phyloP scores from a whole-genome alignment of 2,797 vertebrate species.

The Austrolebias charrua region DNA sequence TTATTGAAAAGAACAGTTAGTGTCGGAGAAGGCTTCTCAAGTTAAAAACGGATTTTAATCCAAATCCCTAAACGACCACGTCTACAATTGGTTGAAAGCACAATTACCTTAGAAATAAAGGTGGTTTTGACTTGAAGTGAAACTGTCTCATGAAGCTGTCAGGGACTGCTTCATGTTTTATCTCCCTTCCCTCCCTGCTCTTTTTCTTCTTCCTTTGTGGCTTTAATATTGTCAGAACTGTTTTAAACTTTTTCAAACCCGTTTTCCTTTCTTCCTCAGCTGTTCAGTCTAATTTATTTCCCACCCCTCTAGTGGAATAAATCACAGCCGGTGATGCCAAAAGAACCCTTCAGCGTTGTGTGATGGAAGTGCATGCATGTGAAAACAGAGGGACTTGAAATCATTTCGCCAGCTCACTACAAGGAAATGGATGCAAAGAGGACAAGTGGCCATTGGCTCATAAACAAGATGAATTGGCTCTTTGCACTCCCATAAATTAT shows the following conservation, averaged over 20 bases:
- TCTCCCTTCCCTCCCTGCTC: conserved; percentile 19
- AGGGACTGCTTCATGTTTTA: conserved; percentile 41
- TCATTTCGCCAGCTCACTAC: conserved; percentile 52
- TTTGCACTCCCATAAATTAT: conserved; percentile 59
- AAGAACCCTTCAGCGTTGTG: conserved; percentile 1
- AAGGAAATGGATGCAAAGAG: conserved; percentile 54
- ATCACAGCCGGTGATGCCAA: conserved; percentile 54
- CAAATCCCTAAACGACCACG: background rate
- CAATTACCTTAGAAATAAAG: conserved; percentile 1
- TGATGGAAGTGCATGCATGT: conserved; percentile 24
- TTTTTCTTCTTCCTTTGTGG: conserved; percentile 21
- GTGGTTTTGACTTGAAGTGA: conserved; percentile 16
- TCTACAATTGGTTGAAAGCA: conserved; percentile 11
- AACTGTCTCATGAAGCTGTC: conserved; percentile 27
- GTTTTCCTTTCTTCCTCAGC: conserved; percentile 32
- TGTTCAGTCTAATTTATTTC: conserved; percentile 53
- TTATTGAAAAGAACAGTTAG: conserved; percentile 27
- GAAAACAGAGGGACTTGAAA: conserved; percentile 54
- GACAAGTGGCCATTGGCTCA: conserved; percentile 59
- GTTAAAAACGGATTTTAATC: conserved; percentile 24
- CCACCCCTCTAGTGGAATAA: conserved; percentile 31
- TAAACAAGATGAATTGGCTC: conserved; percentile 61
- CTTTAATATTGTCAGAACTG: conserved; percentile 27
- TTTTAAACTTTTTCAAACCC: conserved; percentile 40
- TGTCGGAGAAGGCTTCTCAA: conserved; percentile 30